Base-by-base conservation (phyloP, 92 coral and sea anemone genomes). In the Siderastrea siderea region DNA sequence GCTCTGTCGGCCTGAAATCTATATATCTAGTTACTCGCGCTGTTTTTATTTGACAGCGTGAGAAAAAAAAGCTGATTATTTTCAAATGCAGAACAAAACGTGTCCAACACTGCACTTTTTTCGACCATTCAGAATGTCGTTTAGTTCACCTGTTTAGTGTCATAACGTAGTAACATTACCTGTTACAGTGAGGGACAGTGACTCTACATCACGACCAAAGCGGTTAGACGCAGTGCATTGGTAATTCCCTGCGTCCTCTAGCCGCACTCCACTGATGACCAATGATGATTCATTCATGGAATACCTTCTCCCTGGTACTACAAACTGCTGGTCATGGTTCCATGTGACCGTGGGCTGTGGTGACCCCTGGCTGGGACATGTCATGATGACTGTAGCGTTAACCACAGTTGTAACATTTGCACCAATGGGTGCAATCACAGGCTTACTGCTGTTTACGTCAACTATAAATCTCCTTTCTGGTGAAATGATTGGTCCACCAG, bases 321-420 rank as follows among this genome's bases (percentile, higher is more conserved):
- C 60, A 53, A 86, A 68, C 85, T 63, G 77, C 75, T 87, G 88
- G n/a, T 79, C 86, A 49, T 84, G 87, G 60, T 57, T 83, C 98
- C 98, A 95, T 13, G 94, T 75, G 86, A 95, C 74, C 69, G 60
- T 63, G 55, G 98, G 96, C 73, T 80, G 68, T 6, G 98, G 98
- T 45, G 84, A 82, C 62, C 96, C 96, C 70, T 77, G 50, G 74
- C 86, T 87, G 49, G 89, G 86, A 53, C 98, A 95, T 47, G 74
- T 86, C 78, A 95, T 71, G 61, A 91, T 70, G 3, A 95, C 89
- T 1, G 94, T 86, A 13, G 96, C 86, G 63, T 87, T 92, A 5
- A 79, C 88, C 6, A 87, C 63, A 11, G 96, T 93, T 49, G 96
- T 88, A 49, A 95, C 44, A 8, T 51, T 72, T 71, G 93, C 86